Evolutionary conservation across 2,888 invertebrate species (phyloP).

Genomic region (Tinea pellionella): DNA sequence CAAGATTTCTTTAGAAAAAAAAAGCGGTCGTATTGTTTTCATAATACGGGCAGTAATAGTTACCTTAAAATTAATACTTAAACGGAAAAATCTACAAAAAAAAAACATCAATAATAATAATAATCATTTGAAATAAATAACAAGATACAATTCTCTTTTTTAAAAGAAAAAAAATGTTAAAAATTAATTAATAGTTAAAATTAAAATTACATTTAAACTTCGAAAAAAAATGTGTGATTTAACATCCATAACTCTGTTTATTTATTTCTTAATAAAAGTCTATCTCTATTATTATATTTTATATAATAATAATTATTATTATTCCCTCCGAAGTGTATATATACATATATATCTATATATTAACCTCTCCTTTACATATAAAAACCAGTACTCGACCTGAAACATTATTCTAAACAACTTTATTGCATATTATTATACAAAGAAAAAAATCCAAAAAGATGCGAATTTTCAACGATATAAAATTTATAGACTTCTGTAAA

Average conservation of each 20-base stretch:
- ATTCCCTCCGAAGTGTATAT: constrained; percentile 62
- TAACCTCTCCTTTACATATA: constrained; percentile 45
- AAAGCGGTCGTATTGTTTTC: constrained; percentile 26
- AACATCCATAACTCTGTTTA: constrained; percentile 53
- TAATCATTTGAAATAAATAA: constrained; percentile 71
- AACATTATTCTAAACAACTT: too few species aligned
- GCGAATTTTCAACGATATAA: too few species aligned
- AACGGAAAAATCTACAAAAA: constrained; percentile 39
- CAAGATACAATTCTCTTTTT: constrained; percentile 57
- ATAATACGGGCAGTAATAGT: constrained; percentile 55
- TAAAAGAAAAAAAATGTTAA: constrained; percentile 50
- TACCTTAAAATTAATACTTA: constrained; percentile 61
- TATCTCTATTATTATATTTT: constrained; percentile 66
- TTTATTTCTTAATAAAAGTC: constrained; percentile 66
- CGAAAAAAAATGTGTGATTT: constrained; percentile 53
- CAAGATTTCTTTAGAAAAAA: constrained; percentile 21
- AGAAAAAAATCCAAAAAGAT: too few species aligned
- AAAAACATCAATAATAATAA: constrained; percentile 64
- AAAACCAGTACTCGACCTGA: neutral
- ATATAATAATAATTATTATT: constrained; percentile 63
- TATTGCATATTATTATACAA: too few species aligned
- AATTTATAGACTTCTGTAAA: too few species aligned
- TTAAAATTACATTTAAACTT: constrained; percentile 18
- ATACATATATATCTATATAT: neutral
- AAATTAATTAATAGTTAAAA: constrained; percentile 47